Evolutionary conservation across 2,797 vertebrate species (phyloP), one percentile per base, ranked within the genome.

Genomic region (Sebastes reedi): DNA sequence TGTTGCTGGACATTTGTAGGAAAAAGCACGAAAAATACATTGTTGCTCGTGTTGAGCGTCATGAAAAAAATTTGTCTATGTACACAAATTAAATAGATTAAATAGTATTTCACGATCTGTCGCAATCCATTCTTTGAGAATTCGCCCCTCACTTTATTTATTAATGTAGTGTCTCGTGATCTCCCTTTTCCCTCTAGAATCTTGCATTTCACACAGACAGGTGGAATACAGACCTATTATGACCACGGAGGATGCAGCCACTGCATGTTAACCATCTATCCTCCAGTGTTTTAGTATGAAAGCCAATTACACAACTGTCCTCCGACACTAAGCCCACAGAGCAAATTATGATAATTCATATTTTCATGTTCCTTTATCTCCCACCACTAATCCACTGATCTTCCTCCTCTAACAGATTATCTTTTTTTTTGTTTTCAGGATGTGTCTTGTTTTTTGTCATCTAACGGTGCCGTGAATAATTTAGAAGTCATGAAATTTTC

Each of bases 401-500:
- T 55, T 27, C 66, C 66, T 72, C 16, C 66, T 85, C 65, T 79
- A 74, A 84, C 56, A 82, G n/a, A 80, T 91, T 72, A 72, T 77
- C 66, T 83, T 88, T 89, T 87, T 70, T 42, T 83, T 88, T 89
- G 87, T 70, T 42, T 50, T 50, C 42, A 50, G 70, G 60, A 85
- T 84, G 83, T 78, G 75, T 18, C 77, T 69, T 36, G 54, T 82
- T 87, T 88, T 90, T 85, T 78, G 80, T 89, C 80, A 80, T 91
- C 83, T 87, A 88, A 91, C 62, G 27, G 66, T 36, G 24, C 7
- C 8, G 22, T 95, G 34, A 94, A 96, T 95, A 93, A 94, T 94
- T 94, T 67, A 96, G 39, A 61, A 46, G 39, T 81, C 82, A 93
- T 94, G 32, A 93, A 91, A 93, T 68, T 92, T 94, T 93, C 42